Evolutionary conservation across 2,797 vertebrate genomes (phyloP).

Genomic region (Triplophysa bombifrons): DNA sequence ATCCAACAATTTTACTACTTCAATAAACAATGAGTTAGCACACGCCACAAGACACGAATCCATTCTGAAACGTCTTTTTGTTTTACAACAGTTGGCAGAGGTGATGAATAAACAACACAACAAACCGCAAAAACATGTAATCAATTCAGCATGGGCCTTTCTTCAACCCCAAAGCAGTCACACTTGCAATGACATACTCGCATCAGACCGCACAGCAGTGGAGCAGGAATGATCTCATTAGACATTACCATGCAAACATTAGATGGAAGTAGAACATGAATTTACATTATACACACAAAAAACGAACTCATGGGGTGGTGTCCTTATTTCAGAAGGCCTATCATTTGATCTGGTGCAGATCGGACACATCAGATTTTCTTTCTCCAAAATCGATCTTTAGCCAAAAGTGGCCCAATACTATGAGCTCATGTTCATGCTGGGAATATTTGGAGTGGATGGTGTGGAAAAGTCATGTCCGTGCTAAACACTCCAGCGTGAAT

Average conservation of each 20-base stretch:
- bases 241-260: background rate
- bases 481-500: constrained; percentile 32
- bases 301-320: background rate
- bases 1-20: background rate
- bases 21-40: constrained; percentile 1
- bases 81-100: constrained; percentile 4
- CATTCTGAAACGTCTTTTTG: background rate
- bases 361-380: no score
- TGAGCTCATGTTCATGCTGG: constrained; percentile 46
- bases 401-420: constrained; percentile 33
- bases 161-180: constrained; percentile 5
- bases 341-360: background rate
- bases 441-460: constrained; percentile 20
- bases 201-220: background rate
- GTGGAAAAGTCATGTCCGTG: constrained; percentile 41
- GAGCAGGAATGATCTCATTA: constrained; percentile 14
- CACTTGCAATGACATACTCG: background rate
- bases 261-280: background rate
- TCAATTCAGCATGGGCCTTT: constrained; percentile 14
- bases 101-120: constrained; percentile 23
- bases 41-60: background rate
- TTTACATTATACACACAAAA: background rate
- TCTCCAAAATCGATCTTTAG: background rate
- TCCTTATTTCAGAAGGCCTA: background rate
- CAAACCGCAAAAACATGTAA: constrained; percentile 21